These are phyloP conservation scores for Drosophila elegans DNA, from an alignment of 1,140 invertebrate species.

Conservation along the genomic window DNA sequence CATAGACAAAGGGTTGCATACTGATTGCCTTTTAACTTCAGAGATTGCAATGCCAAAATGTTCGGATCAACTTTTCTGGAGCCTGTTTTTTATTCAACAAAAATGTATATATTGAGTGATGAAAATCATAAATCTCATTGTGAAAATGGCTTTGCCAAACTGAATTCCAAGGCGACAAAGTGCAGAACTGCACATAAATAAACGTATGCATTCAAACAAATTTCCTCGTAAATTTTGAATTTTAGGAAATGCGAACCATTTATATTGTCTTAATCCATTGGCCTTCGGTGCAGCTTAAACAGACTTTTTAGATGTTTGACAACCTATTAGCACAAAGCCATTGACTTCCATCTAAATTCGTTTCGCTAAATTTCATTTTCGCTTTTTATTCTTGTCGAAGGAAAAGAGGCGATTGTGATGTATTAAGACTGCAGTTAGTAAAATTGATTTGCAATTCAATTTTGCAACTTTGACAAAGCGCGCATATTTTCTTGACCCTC, in stretches of 20 bases:
- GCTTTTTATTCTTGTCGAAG: neutral
- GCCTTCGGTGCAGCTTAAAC: neutral
- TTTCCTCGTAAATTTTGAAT: neutral
- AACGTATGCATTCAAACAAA: neutral
- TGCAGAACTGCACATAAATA: too few species aligned
- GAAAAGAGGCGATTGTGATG: conserved; percentile 15
- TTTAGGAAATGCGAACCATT: neutral
- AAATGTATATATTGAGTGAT: too few species aligned
- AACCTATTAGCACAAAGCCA: conserved; percentile 39
- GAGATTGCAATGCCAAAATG: neutral
- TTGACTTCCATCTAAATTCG: conserved; percentile 26
- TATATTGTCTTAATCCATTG: neutral
- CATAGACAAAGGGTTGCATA: neutral
- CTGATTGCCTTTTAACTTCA: neutral
- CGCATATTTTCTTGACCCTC: neutral
- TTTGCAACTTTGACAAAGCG: conserved; percentile 20
- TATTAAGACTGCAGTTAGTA: conserved; percentile 38
- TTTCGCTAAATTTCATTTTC: neutral
- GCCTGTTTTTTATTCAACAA: too few species aligned
- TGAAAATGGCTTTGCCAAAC: too few species aligned
- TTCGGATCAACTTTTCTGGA: neutral
- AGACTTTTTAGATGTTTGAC: conserved; percentile 11
- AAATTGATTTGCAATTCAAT: conserved; percentile 62
- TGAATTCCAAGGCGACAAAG: too few species aligned
- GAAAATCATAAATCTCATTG: too few species aligned